Evolutionary conservation across 2,888 invertebrate species (phyloP).

Genomic region (Myopa tessellatipennis): DNA sequence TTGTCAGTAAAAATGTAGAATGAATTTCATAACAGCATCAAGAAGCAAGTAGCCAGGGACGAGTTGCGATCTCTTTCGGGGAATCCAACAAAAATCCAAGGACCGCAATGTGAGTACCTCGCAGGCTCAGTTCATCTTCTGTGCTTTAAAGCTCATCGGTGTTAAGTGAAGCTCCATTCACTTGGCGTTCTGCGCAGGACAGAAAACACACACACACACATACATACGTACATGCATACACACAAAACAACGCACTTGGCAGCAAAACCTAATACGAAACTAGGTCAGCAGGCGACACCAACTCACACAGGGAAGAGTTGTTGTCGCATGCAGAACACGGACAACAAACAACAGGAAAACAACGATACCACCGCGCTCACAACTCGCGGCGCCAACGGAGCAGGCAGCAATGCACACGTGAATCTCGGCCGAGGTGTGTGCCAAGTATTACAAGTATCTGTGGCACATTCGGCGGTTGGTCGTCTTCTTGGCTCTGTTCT

Average conservation of each 20-base stretch:
- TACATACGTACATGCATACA: not conserved
- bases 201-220: constrained; percentile 1
- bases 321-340: not conserved
- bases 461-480: not conserved
- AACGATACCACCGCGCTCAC: constrained; percentile 18
- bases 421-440: not conserved
- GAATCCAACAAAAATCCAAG: no score
- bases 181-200: constrained; percentile 20
- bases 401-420: not conserved
- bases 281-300: constrained; percentile 24
- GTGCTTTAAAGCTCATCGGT: not conserved
- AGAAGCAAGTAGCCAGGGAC: no score
- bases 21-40: no score
- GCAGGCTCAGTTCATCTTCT: not conserved
- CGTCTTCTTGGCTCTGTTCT: no score
- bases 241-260: constrained; percentile 16
- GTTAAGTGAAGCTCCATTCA: not conserved
- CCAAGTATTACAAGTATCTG: not conserved
- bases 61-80: no score
- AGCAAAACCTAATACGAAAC: constrained; percentile 13
- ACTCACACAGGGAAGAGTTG: not conserved
- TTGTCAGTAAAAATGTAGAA: no score
- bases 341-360: not conserved
- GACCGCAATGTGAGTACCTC: no score
- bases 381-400: not conserved